Percentiles rank a stretch among this genome's conserved stretches.
These are phyloP conservation scores for Gandaritis pyraliata DNA, from an alignment of 2,888 invertebrate genomes.

Conservation along the genomic window DNA sequence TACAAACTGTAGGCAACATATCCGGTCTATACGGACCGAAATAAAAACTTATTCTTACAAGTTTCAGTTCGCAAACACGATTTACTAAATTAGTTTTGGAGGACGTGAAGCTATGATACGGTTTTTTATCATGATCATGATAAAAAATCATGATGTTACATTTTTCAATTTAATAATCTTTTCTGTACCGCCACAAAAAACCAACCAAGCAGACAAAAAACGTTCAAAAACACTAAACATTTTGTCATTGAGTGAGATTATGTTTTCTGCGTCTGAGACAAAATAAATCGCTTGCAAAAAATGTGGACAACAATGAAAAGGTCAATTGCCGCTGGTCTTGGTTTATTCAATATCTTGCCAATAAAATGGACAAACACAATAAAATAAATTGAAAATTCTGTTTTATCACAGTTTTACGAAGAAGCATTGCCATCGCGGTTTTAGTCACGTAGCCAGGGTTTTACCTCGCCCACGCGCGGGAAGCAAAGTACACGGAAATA, in stretches of 20 bases:
- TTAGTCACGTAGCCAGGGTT: background rate
- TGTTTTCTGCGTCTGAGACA: conserved; percentile 26
- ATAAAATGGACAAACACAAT: conserved; percentile 25
- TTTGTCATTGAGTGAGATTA: conserved; percentile 3
- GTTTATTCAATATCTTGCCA: conserved; percentile 17
- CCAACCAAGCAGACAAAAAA: background rate
- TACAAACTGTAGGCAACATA: conserved; percentile 6
- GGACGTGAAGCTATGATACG: background rate
- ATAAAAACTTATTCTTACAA: conserved; percentile 17
- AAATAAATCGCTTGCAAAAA: conserved; percentile 28
- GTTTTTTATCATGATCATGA: background rate
- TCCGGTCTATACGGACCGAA: conserved; percentile 6
- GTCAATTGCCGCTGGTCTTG: conserved; percentile 23
- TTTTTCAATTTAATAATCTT: no score
- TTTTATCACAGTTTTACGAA: conserved; percentile 7
- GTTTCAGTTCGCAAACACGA: conserved; percentile 15
- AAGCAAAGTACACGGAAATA: background rate
- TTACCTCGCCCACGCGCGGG: background rate
- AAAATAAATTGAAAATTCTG: conserved; percentile 26
- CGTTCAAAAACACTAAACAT: background rate
- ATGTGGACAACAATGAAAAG: conserved; percentile 36
- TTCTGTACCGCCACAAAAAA: no score
- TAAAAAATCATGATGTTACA: background rate
- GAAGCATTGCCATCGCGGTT: background rate
- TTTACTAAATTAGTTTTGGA: conserved; percentile 2